Evolutionary conservation across 2,888 invertebrate species (phyloP), one percentile per base, ranked within the genome.

Genomic region (Drosophila paranaensis): DNA sequence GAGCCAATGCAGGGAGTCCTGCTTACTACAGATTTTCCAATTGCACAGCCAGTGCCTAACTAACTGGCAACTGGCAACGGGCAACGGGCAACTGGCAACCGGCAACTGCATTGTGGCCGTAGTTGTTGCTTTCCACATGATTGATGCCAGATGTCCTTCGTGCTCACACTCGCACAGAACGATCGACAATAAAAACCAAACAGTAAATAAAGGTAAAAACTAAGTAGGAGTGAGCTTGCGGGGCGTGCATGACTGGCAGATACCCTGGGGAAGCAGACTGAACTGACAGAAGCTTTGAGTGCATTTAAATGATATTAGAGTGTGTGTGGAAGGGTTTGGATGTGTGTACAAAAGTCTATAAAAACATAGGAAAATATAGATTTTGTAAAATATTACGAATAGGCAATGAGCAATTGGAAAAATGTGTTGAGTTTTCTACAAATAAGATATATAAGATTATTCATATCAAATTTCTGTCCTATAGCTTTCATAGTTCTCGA

Each of bases 51-150:
- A 48, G 40, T 53, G 57, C 50, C 66, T 48, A 50, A 64, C 74
- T 61, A 69, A 66, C 76, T 74, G 73, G 71, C 72, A 77, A 78
- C 62, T 63, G 72, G 68, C 54, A 60, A 66, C 60, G 55, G 64
- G 69, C 55, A 60, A 63, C 63, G 35, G 51, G 51, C 25, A 45
- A 45, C 45, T 11, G 45, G 13, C 43, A 61, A 55, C 16, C 50
- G 42, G 46, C 53, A 30, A 37, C 51, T 74, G 74, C 81, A 82
- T 78, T 80, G 72, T 20, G n/a, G 46, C 27, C 39, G 68, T 80
- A 77, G 67, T 81, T 84, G 71, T 86, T 88, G 88, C 88, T 88
- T 88, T 88, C 87, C 89, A 88, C 87, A 82, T 88, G 87, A 88
- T 88, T 88, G 87, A 88, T 82, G 82, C 87, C 87, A 88, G 81